These are phyloP conservation scores for Amphiprion clarkii DNA, from an alignment of 2,797 vertebrate species.

Conservation along the genomic window DNA sequence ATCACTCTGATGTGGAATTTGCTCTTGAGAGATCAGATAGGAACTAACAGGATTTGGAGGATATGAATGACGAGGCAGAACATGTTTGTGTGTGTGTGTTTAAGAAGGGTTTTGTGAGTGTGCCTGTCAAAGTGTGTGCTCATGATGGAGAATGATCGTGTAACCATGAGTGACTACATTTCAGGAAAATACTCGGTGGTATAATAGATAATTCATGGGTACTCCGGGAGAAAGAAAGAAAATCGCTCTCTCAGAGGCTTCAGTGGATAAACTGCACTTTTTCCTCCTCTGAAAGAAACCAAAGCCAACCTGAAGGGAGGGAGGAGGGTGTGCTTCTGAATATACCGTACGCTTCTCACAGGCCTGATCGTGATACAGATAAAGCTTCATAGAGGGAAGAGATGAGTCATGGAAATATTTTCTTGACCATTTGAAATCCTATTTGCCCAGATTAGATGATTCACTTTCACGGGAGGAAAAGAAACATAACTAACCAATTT, in stretches of 20 bases:
- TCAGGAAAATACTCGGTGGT: constrained; percentile 30
- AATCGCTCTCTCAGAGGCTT: constrained; percentile 1
- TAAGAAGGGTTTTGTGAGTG: not conserved
- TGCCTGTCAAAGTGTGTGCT: not conserved
- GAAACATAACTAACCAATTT: not conserved
- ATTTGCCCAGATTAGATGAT: constrained; percentile 19
- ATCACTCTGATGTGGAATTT: constrained; percentile 42
- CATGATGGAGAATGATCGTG: constrained; percentile 37
- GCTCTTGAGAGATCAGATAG: constrained; percentile 49
- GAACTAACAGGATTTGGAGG: constrained; percentile 56
- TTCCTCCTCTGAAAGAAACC: constrained; percentile 2
- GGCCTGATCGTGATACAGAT: constrained; percentile 3
- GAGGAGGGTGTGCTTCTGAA: not conserved
- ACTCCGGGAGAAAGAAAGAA: constrained; percentile 4
- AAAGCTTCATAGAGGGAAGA: not conserved
- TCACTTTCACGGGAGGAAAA: not conserved
- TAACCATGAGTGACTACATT: constrained; percentile 11
- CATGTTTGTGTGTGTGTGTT: not conserved
- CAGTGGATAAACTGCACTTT: constrained; percentile 32
- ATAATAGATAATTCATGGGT: constrained; percentile 45
- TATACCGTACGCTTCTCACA: constrained; percentile 3
- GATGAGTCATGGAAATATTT: constrained; percentile 30
- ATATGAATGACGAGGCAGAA: constrained; percentile 33
- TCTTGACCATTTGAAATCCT: constrained; percentile 22
- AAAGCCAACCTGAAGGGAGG: constrained; percentile 17